Evolutionary conservation across 1,140 invertebrate species (phyloP).

Genomic region (Bombus fervidus): DNA sequence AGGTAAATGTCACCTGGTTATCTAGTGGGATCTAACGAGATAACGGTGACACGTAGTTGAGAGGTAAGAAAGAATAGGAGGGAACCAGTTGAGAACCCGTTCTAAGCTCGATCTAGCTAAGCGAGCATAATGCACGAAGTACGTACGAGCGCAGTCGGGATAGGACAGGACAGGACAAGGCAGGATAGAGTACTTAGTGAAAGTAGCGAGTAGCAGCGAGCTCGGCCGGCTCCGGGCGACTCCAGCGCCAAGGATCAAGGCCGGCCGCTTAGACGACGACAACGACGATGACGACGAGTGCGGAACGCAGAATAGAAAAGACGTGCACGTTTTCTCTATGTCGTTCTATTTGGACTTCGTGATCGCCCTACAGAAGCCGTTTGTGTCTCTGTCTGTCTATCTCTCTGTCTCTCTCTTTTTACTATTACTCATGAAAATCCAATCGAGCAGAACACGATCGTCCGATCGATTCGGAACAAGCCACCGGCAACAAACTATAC

Average conservation of each 20-base stretch:
- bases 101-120: conserved; percentile 62
- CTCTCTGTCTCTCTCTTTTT: background rate
- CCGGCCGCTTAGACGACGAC: conserved; percentile 71
- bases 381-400: background rate
- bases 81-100: conserved; percentile 66
- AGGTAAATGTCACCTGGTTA: conserved; percentile 31
- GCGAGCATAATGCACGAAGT: conserved; percentile 66
- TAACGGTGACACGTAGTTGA: conserved; percentile 14
- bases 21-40: conserved; percentile 30
- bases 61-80: conserved; percentile 17
- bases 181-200: conserved; percentile 73
- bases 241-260: conserved; percentile 80
- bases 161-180: conserved; percentile 56
- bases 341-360: conserved; percentile 41
- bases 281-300: conserved; percentile 17
- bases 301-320: conserved; percentile 61
- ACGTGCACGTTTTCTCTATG: conserved; percentile 41
- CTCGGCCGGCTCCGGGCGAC: conserved; percentile 69
- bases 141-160: conserved; percentile 50
- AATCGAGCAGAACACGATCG: background rate
- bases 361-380: conserved; percentile 35
- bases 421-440: background rate
- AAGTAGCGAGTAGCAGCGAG: conserved; percentile 72
- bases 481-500: too few species aligned
- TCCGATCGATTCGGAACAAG: background rate